Evolutionary conservation across 2,797 vertebrate genomes (phyloP), one percentile per base, ranked within the genome.

Genomic region (Hafferia zeledoni): DNA sequence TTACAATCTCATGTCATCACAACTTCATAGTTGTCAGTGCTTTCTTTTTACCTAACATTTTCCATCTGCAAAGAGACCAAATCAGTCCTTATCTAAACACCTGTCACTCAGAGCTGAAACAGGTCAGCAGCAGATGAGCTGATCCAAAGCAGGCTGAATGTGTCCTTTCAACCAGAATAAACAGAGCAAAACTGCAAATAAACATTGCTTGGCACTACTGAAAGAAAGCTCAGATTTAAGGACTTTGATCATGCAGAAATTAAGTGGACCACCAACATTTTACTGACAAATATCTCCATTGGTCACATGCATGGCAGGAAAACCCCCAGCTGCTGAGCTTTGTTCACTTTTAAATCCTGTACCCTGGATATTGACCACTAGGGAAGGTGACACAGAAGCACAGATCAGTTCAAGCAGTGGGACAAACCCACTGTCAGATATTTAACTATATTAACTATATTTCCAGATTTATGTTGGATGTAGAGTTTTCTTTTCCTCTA

Each of bases 71-170:
- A 67, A 76, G 39, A 79, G 85, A 86, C 83, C 60, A 86, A 93
- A 88, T 82, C 44, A 13, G n/a, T 57, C 70, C 63, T 97, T 97
- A 94, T 95, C 96, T 95, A 98, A 98, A 98, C 80, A 97, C 87
- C 90, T 97, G 95, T 94, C 97, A 95, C 28, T 96, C 96, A 92
- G 83, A 71, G 71, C 84, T 96, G 84, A 94, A 86, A 56, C 59
- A 83, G 69, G 44, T 69, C 55, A 3, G 92, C 78, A 79, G 70
- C 11, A 12, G 60, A 97, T 88, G 94, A 93, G 85, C 96, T 93
- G 89, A 97, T 95, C 60, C 72, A 95, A 83, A 94, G 82, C 91
- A 96, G 90, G 76, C 93, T 89, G 83, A 89, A 92, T 25, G 2
- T 94, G 80, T 90, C 80, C 87, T 94, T 92, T 95, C 94, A 97